Percentiles rank a stretch among this genome's conserved stretches.
Conservation (phyloP, 2,113 vertebrate genomes). For the Catharus fuscescens region DNA sequence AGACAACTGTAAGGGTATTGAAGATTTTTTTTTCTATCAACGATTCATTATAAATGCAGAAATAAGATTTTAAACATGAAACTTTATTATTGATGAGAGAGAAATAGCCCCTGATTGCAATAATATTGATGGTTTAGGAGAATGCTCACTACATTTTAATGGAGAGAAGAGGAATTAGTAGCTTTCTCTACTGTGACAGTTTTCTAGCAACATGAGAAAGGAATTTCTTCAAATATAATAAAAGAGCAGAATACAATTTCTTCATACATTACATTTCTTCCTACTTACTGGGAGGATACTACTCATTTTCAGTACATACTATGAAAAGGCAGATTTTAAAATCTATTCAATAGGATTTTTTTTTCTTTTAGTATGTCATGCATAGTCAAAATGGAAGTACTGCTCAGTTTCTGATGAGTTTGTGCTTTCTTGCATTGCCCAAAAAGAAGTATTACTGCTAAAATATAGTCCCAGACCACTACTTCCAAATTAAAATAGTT, state of each 20-base stretch:
- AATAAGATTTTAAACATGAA: background rate
- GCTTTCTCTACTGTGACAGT: background rate
- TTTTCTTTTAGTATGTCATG: background rate
- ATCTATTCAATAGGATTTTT: background rate
- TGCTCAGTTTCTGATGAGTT: background rate
- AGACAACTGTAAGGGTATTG: background rate
- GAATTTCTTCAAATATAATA: background rate
- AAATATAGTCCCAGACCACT: background rate
- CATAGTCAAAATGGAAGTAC: background rate
- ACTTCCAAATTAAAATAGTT: conserved; percentile 44
- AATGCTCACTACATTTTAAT: background rate
- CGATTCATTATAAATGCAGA: background rate
- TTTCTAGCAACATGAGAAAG: background rate
- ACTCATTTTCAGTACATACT: background rate
- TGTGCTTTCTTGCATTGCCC: background rate
- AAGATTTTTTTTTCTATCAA: background rate
- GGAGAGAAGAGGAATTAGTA: background rate
- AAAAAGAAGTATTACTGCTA: background rate
- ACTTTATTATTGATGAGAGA: background rate
- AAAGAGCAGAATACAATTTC: background rate
- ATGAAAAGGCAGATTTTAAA: background rate
- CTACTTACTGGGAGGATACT: background rate
- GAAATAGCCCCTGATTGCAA: background rate
- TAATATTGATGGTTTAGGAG: background rate
- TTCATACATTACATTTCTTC: background rate